A percentile compares a stretch with the other conserved stretches of the same genome.
phyloP scores from a whole-genome alignment of 2,888 invertebrate genomes.

The Cephonodes hylas region DNA sequence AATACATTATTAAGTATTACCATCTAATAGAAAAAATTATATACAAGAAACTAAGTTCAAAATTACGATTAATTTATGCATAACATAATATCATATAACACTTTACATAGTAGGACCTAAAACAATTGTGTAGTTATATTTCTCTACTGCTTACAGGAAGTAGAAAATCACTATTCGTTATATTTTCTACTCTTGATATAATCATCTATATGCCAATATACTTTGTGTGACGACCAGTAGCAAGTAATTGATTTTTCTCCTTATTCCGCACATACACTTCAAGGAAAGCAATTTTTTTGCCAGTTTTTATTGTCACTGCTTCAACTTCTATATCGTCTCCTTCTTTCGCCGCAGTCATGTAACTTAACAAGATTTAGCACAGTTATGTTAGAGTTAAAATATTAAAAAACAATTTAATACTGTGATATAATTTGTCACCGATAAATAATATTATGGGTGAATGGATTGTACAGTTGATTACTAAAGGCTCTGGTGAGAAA shows the following conservation, averaged over 20 bases:
- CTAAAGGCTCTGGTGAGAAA: no score
- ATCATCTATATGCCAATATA: slow-evolving; percentile 57
- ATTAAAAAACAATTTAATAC: no score
- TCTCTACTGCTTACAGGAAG: neutral
- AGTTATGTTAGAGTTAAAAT: no score
- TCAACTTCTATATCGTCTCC: slow-evolving; percentile 91
- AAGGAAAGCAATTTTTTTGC: slow-evolving; percentile 90
- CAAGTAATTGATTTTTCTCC: slow-evolving; percentile 86
- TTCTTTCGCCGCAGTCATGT: slow-evolving; percentile 86
- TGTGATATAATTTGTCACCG: no score
- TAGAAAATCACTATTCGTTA: neutral
- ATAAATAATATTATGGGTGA: no score
- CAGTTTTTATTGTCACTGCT: slow-evolving; percentile 87
- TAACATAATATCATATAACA: no score
- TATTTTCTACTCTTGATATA: neutral
- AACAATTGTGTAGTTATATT: neutral
- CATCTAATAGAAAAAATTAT: no score
- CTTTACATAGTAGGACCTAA: no score
- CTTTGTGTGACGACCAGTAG: slow-evolving; percentile 93
- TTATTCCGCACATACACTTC: slow-evolving; percentile 90
- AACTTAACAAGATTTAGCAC: slow-evolving; percentile 82
- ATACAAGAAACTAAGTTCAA: no score
- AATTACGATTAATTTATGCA: no score
- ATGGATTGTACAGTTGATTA: no score
- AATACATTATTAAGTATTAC: no score